phyloP scores from a whole-genome alignment of 2,113 vertebrate species.

The Chloroceryle aenea region DNA sequence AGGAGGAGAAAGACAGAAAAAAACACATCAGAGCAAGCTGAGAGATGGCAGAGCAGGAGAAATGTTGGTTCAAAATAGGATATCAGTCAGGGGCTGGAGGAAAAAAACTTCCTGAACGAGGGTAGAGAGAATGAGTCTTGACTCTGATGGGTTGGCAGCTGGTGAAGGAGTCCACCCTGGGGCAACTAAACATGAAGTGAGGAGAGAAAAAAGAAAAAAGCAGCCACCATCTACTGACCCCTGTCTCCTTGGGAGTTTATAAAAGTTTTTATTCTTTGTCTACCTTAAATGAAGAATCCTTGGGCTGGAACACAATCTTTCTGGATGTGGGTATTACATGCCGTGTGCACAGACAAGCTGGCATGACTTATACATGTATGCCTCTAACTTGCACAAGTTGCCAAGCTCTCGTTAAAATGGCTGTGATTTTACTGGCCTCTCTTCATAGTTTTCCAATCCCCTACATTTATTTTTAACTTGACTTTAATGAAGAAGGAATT shows the following conservation, averaged over 20 bases:
- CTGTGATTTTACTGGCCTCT: background rate
- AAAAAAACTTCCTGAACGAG: background rate
- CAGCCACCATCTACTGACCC: background rate
- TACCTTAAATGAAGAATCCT: background rate
- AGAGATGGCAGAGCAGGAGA: background rate
- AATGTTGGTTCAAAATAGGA: background rate
- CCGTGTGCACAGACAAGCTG: background rate
- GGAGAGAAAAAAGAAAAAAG: background rate
- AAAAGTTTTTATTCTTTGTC: background rate
- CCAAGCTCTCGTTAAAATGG: background rate
- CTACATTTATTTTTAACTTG: background rate
- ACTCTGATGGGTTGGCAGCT: fast-evolving
- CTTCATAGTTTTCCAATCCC: background rate
- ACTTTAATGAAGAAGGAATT: background rate
- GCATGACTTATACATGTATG: background rate
- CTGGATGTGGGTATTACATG: background rate
- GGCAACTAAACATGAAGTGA: background rate
- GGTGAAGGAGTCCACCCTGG: background rate
- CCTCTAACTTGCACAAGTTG: background rate
- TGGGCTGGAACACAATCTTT: background rate
- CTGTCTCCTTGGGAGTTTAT: background rate
- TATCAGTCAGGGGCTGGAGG: background rate
- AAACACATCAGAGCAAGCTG: background rate
- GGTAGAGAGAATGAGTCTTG: background rate
- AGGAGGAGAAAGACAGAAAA: background rate